phyloP scores from a whole-genome alignment of 2,888 invertebrate species.

The Plebejus anna region DNA sequence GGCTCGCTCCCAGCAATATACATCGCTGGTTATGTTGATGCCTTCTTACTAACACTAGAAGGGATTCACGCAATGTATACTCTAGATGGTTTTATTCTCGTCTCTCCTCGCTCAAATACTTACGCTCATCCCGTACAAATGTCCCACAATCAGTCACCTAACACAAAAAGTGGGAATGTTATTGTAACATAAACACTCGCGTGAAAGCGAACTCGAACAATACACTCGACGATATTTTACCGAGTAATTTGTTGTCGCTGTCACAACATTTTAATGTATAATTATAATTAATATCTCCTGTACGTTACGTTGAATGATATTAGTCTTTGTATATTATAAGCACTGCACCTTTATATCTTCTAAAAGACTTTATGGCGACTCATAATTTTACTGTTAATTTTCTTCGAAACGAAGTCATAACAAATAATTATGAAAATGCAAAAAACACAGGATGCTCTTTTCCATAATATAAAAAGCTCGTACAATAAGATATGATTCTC shows the following conservation, averaged over 20 bases:
- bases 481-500: too few species aligned
- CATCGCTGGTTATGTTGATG: conserved; percentile 33
- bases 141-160: conserved; percentile 72
- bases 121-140: conserved; percentile 66
- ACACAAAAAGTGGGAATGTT: conserved; percentile 64
- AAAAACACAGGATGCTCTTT: too few species aligned
- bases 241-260: conserved; percentile 37
- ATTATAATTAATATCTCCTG: background rate
- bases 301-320: background rate
- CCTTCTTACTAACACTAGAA: background rate
- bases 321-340: background rate
- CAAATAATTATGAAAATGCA: too few species aligned
- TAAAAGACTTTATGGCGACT: background rate
- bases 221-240: conserved; percentile 17
- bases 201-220: conserved; percentile 21
- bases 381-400: too few species aligned
- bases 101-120: conserved; percentile 53
- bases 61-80: conserved; percentile 33
- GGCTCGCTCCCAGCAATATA: conserved; percentile 28
- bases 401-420: too few species aligned
- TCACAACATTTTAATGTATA: conserved; percentile 32
- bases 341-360: background rate
- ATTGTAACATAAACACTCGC: conserved; percentile 45
- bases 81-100: conserved; percentile 1
- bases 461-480: too few species aligned